phyloP scores from a whole-genome alignment of 2,888 invertebrate genomes.

The Aricia artaxerxes region DNA sequence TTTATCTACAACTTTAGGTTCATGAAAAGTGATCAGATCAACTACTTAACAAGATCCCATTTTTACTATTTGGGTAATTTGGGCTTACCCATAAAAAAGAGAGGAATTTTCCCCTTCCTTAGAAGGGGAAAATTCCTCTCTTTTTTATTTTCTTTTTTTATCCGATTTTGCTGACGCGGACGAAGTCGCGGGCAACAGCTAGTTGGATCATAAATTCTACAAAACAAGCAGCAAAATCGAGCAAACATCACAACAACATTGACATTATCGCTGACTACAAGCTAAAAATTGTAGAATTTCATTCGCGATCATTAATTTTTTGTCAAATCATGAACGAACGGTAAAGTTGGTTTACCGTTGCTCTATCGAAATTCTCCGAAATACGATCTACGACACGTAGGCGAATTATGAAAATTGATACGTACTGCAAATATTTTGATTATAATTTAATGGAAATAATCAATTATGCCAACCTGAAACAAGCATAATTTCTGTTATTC shows the following conservation, averaged over 20 bases:
- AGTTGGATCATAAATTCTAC: too few relatives aligned
- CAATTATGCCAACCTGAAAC: background rate
- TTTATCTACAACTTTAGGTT: too few relatives aligned
- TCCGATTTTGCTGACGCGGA: too few relatives aligned
- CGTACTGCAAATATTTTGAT: background rate
- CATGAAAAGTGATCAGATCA: too few relatives aligned
- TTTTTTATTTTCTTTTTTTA: too few relatives aligned
- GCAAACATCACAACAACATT: background rate
- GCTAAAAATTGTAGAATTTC: conserved; percentile 6
- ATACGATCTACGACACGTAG: background rate
- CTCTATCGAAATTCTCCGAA: background rate
- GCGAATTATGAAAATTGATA: background rate
- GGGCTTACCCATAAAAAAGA: too few relatives aligned
- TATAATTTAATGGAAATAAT: background rate
- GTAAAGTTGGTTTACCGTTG: background rate
- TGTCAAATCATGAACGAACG: conserved; percentile 14
- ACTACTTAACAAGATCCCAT: too few relatives aligned
- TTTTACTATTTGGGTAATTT: too few relatives aligned
- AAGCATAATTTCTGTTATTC: background rate
- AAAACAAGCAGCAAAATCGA: background rate
- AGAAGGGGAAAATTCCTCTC: too few relatives aligned
- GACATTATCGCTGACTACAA: background rate
- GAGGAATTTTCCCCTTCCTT: too few relatives aligned
- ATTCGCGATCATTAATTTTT: conserved; percentile 12
- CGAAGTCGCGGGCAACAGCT: too few relatives aligned